Percentiles rank a stretch among this genome's conserved stretches.
Conservation (phyloP, 2,797 vertebrate genomes). For the Pangasius macronema region DNA sequence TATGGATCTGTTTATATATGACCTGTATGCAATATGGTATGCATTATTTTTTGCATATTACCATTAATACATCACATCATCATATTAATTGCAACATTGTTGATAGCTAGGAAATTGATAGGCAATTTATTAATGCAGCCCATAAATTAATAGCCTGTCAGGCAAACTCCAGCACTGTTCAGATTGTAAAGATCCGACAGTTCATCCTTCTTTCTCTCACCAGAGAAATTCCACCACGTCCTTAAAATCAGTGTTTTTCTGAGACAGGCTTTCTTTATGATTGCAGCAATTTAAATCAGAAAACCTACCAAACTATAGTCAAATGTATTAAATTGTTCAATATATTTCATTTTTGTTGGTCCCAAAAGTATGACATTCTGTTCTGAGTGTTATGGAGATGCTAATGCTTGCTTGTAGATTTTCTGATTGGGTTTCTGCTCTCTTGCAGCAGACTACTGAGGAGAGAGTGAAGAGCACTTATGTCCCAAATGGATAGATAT, state of each 20-base stretch:
- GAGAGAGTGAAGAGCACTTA: background rate
- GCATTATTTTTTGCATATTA: background rate
- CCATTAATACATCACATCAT: background rate
- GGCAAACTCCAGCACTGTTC: slow-evolving; percentile 15
- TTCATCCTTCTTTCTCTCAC: background rate
- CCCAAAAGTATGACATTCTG: background rate
- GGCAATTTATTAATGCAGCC: background rate
- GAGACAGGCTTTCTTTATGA: background rate
- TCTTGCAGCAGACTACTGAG: background rate
- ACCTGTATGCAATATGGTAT: background rate
- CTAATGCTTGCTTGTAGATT: background rate
- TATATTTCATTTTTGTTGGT: background rate
- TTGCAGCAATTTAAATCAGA: background rate
- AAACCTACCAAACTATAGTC: background rate
- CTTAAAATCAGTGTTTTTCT: slow-evolving; percentile 43
- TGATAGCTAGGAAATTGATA: background rate
- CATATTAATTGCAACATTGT: too few species aligned
- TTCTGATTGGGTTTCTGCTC: background rate
- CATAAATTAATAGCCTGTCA: background rate
- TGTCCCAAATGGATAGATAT: background rate
- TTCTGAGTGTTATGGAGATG: background rate
- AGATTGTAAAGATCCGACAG: slow-evolving; percentile 21
- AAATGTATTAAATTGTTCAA: background rate
- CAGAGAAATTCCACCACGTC: background rate
- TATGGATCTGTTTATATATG: background rate